Evolutionary conservation across 2,113 vertebrate genomes (phyloP), one percentile per base, ranked within the genome.

Genomic region (Bothrops jararaca): DNA sequence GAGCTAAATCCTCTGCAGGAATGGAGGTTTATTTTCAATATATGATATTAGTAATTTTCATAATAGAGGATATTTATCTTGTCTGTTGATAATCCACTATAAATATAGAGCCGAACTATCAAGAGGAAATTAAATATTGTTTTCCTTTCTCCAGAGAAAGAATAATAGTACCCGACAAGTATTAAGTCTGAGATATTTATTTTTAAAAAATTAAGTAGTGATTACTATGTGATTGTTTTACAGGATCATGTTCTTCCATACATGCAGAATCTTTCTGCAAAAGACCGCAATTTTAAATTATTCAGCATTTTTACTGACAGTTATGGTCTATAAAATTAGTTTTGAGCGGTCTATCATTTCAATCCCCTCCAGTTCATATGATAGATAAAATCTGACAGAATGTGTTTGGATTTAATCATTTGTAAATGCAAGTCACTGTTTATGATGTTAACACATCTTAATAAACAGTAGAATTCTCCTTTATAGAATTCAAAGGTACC

Each of bases 101-200:
- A 94, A 95, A 93, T 89, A 89, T 34, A 53, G 18, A 91, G n/a
- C 91, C 1, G 3, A 92, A 9, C 11, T 93, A 93, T 34, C 69
- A 54, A 95, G 29, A 95, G 34, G 22, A 91, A 45, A 86, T 93
- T 94, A 95, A 93, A 89, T 90, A 54, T n/a, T 89, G 45, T 94
- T 15, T 94, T 93, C 90, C 3, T 93, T 91, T 58, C 89, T 92
- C 93, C 15, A 85, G 18, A 48, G 45, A 90, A 53, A 58, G 94
- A 94, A 90, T 92, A 93, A 93, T 89, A 0, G 86, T 74, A 93
- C 18, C 1, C 93, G 5, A 90, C 50, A 88, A 90, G n/a, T 92
- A 34, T 26, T 94, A 4, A 8, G 93, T 86, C 6, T 45, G 45
- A 93, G 91, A 92, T 94, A 92, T 94, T 93, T 95, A 86, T 39